Conservation (phyloP, 2,888 invertebrate species). For the Cactoblastis cactorum region DNA sequence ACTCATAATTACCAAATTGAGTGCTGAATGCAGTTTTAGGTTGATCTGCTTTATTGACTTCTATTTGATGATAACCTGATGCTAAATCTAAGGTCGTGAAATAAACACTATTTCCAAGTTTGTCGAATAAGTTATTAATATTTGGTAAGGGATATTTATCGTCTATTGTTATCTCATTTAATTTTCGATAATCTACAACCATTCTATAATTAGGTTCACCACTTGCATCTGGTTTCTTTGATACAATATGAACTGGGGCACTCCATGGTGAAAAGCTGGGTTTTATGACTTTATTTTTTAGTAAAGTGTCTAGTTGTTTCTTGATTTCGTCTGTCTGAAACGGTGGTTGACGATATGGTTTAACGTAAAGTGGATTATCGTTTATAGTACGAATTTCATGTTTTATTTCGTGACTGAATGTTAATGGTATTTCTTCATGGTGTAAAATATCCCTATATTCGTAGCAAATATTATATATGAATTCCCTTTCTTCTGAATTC, state of each 20-base stretch:
- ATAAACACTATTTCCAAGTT: too few relatives aligned
- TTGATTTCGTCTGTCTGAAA: conserved; percentile 34
- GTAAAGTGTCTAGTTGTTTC: conserved; percentile 31
- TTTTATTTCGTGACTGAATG: conserved; percentile 29
- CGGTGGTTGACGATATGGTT: too few relatives aligned
- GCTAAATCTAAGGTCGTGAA: too few relatives aligned
- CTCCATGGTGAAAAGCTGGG: conserved; percentile 38
- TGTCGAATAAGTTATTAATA: conserved; percentile 17
- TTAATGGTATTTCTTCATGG: conserved; percentile 28
- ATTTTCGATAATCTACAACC: conserved; percentile 26
- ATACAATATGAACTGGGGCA: conserved; percentile 41
- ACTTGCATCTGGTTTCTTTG: conserved; percentile 37
- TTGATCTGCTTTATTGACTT: conserved; percentile 22
- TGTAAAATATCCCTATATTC: conserved; percentile 37
- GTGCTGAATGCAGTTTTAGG: conserved; percentile 29
- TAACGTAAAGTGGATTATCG: conserved; percentile 30
- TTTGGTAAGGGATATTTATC: conserved; percentile 29
- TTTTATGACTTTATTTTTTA: conserved; percentile 36
- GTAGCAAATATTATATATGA: conserved; percentile 24
- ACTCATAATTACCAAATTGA: conserved; percentile 28
- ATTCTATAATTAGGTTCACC: conserved; percentile 35
- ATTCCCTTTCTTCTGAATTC: conserved; percentile 30
- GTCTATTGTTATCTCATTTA: conserved; percentile 33
- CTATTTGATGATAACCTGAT: conserved; percentile 30
- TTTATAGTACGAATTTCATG: conserved; percentile 37